Base-by-base conservation (phyloP, 2,113 vertebrate species). In the Gadus macrocephalus region DNA sequence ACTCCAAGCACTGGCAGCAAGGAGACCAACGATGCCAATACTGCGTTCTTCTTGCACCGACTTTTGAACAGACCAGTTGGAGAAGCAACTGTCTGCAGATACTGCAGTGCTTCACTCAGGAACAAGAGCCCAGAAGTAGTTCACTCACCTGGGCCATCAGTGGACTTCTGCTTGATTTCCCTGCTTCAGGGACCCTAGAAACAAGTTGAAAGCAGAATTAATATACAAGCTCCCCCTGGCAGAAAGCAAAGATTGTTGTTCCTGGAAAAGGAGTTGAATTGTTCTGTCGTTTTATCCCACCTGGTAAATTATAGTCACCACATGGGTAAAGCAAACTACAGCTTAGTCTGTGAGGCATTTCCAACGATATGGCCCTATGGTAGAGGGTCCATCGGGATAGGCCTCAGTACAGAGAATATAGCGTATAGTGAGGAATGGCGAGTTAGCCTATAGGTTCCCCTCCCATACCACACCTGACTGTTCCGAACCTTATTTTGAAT, bases 1-100 rank as follows among this genome's bases (percentile, higher is more conserved):
- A 92, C 93, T 90, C 88, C 86, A 87, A 72, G 86, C 92, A 95
- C 85, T 68, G 11, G 1, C 1, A 74, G 84, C 79, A 73, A 64
- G 89, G 86, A 93, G 94, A 93, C 93, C 94, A 97, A 95, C 91
- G 86, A 94, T 94, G 95, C 94, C 91, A 93, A 84, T 88, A 91
- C 83, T 88, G 94, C 93, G 12, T 86, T 93, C 16, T 5, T 94
- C 35, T 94, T 0, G 93, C 94, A 95, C 95, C 92, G 92, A 62
- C 81, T 89, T 92, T 83, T 93, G 92, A 96, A 93, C 94, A 91
- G 42, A 49, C 20, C 90, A 91, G 71, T 88, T 87, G 89, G 86
- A 80, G 22, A 5, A 71, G 1, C 90, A 87, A 73, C 91, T 91
- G 90, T 80, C 79, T 93, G 93, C 92, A 95, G 94, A 95, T 93